Evolutionary conservation across 2,113 vertebrate species (phyloP), one percentile per base, ranked within the genome.

Genomic region (Melanostigma gelatinosum): DNA sequence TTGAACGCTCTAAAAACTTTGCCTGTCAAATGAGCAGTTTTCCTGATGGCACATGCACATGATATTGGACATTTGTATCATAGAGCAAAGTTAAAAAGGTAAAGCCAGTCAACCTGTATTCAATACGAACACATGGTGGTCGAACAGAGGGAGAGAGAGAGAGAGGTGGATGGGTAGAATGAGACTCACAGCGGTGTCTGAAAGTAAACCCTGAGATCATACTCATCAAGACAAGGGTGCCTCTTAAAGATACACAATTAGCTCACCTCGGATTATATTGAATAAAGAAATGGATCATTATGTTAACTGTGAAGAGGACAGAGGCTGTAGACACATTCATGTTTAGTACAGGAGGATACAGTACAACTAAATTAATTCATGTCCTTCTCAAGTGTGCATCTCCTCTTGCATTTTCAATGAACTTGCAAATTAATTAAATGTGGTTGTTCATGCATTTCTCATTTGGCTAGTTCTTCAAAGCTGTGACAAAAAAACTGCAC

Each of bases 61-160:
- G 12, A 65, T 79, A 76, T 84, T 54, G 76, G 32, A 70, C 3
- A 27, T 62, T 72, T 78, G 50, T 4, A 62, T 46, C 52, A 58
- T 2, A 64, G 58, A 77, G 58, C 40, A 50, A 36, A 75, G 57
- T 48, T 16, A 65, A 85, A 85, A 46, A 81, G 75, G 70, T 79
- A 64, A 80, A 70, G 46, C 54, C 78, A 62, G 61, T 72, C 77
- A 95, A 60, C 94, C 94, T 95, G 95, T 96, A 95, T 97, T 97
- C 95, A 96, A 92, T 92, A 94, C 91, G 90, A 95, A 94, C 92
- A 94, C 83, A 87, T 75, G 80, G 71, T 57, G 82, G 70, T 75
- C 32, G 7, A 50, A 63, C 15, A n/a, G 54, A 85, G 76, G 63
- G 38, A 69, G 61, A 27, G 40, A 83, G 68, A 85, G 78, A 85